phyloP scores from a whole-genome alignment of 2,888 invertebrate genomes.

The Apodemia mormo region DNA sequence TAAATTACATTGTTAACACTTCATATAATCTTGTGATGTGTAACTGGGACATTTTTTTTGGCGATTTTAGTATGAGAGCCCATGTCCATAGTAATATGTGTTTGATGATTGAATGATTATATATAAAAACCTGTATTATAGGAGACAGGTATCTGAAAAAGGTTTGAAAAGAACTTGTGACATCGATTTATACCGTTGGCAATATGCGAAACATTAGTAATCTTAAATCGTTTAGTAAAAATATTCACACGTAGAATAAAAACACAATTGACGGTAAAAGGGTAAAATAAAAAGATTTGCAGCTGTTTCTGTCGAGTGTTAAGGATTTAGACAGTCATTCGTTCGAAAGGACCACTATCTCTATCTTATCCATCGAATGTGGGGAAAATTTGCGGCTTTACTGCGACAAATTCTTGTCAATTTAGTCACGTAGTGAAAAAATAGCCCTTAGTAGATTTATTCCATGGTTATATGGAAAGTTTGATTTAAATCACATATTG shows the following conservation, averaged over 20 bases:
- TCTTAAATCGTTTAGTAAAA: not conserved
- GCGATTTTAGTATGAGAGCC: too few relatives aligned
- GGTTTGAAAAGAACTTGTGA: too few relatives aligned
- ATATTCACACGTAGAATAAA: not conserved
- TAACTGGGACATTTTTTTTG: too few relatives aligned
- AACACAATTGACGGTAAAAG: not conserved
- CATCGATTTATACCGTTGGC: too few relatives aligned
- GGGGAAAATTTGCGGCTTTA: constrained; percentile 73
- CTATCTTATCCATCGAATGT: constrained; percentile 71
- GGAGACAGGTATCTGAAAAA: too few relatives aligned
- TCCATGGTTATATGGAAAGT: constrained; percentile 24
- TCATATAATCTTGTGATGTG: too few relatives aligned
- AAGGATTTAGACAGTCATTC: constrained; percentile 70
- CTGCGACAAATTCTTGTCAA: constrained; percentile 76
- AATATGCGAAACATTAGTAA: too few relatives aligned
- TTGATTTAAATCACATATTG: too few relatives aligned
- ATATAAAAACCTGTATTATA: too few relatives aligned
- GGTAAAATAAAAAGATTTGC: constrained; percentile 47
- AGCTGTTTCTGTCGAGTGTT: constrained; percentile 38
- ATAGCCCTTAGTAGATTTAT: constrained; percentile 73
- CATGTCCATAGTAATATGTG: too few relatives aligned
- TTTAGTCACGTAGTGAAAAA: constrained; percentile 72
- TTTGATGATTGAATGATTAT: too few relatives aligned
- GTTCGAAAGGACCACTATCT: constrained; percentile 71
- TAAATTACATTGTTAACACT: too few relatives aligned